A percentile compares a stretch with the other conserved stretches of the same genome.
Evolutionary conservation across 2,888 invertebrate genomes (phyloP).

Genomic region (Abrostola triplasia): DNA sequence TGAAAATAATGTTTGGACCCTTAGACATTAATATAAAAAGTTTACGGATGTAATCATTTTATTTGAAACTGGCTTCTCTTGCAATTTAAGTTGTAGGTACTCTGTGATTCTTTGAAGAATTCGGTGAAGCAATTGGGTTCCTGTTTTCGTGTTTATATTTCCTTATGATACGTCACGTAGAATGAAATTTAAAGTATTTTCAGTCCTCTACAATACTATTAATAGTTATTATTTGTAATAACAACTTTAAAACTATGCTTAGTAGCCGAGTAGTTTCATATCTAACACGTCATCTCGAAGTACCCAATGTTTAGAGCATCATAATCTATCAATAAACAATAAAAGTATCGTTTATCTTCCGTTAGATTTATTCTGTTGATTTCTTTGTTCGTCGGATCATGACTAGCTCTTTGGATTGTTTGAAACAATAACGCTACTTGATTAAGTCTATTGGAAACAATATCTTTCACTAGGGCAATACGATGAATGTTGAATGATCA

Average conservation of each 20-base stretch:
- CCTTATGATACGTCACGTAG: too few species aligned
- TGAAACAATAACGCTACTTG: slow-evolving; percentile 62
- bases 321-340: slow-evolving; percentile 47
- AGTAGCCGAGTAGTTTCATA: slow-evolving; percentile 49
- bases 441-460: slow-evolving; percentile 54
- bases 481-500: too few species aligned
- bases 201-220: not conserved
- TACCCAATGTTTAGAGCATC: slow-evolving; percentile 46
- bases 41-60: slow-evolving; percentile 40
- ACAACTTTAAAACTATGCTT: slow-evolving; percentile 39
- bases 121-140: too few species aligned
- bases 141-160: too few species aligned
- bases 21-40: slow-evolving; percentile 52
- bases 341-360: slow-evolving; percentile 49
- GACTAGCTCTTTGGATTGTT: slow-evolving; percentile 67
- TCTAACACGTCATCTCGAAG: slow-evolving; percentile 43
- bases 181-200: too few species aligned
- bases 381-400: slow-evolving; percentile 63
- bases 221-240: slow-evolving; percentile 14
- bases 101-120: not conserved
- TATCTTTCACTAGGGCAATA: slow-evolving; percentile 68
- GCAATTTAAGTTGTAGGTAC: slow-evolving; percentile 13
- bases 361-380: slow-evolving; percentile 54
- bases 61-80: slow-evolving; percentile 22
- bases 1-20: slow-evolving; percentile 78